These are phyloP conservation scores for Portevinia maculata DNA, from an alignment of 2,888 invertebrate genomes.

Conservation along the genomic window DNA sequence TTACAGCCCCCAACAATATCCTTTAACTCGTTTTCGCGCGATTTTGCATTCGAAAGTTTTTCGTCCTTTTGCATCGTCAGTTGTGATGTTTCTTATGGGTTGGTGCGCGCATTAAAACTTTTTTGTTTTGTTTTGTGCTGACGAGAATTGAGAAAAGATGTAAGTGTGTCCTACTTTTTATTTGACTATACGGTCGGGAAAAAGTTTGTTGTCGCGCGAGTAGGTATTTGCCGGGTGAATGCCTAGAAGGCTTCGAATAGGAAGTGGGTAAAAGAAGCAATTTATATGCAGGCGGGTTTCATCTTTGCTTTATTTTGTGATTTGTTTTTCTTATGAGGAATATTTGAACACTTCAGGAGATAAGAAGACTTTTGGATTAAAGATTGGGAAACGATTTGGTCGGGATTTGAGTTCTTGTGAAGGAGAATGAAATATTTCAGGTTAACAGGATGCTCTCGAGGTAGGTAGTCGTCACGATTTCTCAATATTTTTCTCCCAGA, in stretches of 20 bases:
- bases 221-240: conserved; percentile 14
- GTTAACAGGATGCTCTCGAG: conserved; percentile 40
- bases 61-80: conserved; percentile 26
- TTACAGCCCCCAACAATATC: conserved; percentile 38
- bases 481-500: conserved; percentile 22
- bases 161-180: conserved; percentile 27
- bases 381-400: conserved; percentile 32
- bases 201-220: conserved; percentile 24
- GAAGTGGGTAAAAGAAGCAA: conserved; percentile 39
- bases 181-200: conserved; percentile 20
- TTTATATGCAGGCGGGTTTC: conserved; percentile 48
- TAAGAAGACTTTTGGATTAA: conserved; percentile 2
- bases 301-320: conserved; percentile 19
- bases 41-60: conserved; percentile 53
- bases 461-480: conserved; percentile 50
- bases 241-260: not conserved
- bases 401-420: not conserved
- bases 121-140: not conserved
- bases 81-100: conserved; percentile 19
- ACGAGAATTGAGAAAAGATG: conserved; percentile 1
- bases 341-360: not conserved
- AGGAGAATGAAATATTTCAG: conserved; percentile 7
- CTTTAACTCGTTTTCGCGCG: conserved; percentile 35
- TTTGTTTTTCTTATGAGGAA: conserved; percentile 6
- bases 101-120: conserved; percentile 34